Base-by-base conservation (phyloP, 92 coral and sea anemone genomes). In the Paragorgia papillata region DNA sequence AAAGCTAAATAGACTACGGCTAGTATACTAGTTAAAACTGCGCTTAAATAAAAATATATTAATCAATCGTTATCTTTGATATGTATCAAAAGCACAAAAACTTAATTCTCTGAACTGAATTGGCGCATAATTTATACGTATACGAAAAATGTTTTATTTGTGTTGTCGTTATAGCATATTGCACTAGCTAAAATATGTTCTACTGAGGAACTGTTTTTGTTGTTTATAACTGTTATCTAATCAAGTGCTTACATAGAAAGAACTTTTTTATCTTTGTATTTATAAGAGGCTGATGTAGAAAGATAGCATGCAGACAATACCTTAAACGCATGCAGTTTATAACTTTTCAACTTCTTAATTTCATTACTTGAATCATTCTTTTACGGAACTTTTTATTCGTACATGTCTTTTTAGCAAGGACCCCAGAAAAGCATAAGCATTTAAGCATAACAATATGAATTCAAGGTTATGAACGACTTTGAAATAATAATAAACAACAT, bases 201-300 rank as follows among this genome's bases (percentile, higher is more conserved):
- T 27, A 22, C 75, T 68, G 25, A 68, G 75, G 59, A 48, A 68
- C 75, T 44, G 18, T 26, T 21, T 58, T 7, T 22, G 37, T 68
- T 21, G 29, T 33, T 34, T 64, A 34, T 37, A 31, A n/a, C n/a
- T 68, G 59, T 68, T 68, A 68, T 68, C 75, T 68, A 30, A 68
- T 68, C 75, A 68, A 46, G 22, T 68, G 37, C 58, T 44, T 29
- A 46, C 39, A 44, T 68, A 68, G 29, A 49, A 48, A 48, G 39
- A 7, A 18, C 43, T 41, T 24, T 40, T 34, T 68, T 68, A 33
- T 68, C 75, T 44, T 46, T 43, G 7, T 15, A 68, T 27, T 35
- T 68, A 22, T 31, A 64, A 46, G 53, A n/a, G n/a, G 53, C 12
- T 46, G 53, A 46, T 15, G 15, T 46, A 2, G 17, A 46, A 7